Base-by-base conservation (phyloP, 1,140 invertebrate genomes). In the Heliothis virescens region DNA sequence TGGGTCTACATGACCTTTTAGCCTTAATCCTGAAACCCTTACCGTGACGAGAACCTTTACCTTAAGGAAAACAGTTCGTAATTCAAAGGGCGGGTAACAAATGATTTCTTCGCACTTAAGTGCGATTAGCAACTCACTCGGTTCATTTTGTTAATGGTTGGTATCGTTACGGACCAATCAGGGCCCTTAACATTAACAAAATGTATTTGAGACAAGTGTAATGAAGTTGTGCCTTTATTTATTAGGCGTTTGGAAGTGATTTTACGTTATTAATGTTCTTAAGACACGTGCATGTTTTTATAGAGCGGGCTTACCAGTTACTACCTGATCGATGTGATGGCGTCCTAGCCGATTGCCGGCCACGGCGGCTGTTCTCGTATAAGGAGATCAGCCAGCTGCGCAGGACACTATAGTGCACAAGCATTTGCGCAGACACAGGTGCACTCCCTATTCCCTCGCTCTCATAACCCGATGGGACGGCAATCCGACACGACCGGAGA, bases 111-210 rank as follows among this genome's bases (percentile, higher is more conserved):
- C 26, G 47, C 67, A 71, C 67, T 34, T 16, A 15, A 21, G 34
- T 29, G 50, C 50, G 67, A 71, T 71, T 71, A 71, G 67, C 67
- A 55, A 71, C 67, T 71, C 67, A 71, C 26, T 55, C 50, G 29
- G 50, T 71, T 71, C 65, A 69, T 69, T 69, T 48, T 53, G 50
- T 16, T 71, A 71, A 71, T 71, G 67, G 13, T 10, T 55, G 67
- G 13, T 10, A 21, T 55, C 12, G 41, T 53, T 71, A 71, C 13
- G 52, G 18, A 3, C 50, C 21, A 34, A 21, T 16, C 2, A 18
- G 55, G 62, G 34, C 34, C n/a, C 62, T 65, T 12, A 65, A 50
- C 18, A 69, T 65, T 65, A 47, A 26, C 48, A 69, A 11, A 48
- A 13, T 50, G 29, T 21, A 21, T 15, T 52, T 52, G 48, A 21